These are phyloP conservation scores for Procambarus clarkii DNA, from an alignment of 1,140 invertebrate species.

Conservation along the genomic window DNA sequence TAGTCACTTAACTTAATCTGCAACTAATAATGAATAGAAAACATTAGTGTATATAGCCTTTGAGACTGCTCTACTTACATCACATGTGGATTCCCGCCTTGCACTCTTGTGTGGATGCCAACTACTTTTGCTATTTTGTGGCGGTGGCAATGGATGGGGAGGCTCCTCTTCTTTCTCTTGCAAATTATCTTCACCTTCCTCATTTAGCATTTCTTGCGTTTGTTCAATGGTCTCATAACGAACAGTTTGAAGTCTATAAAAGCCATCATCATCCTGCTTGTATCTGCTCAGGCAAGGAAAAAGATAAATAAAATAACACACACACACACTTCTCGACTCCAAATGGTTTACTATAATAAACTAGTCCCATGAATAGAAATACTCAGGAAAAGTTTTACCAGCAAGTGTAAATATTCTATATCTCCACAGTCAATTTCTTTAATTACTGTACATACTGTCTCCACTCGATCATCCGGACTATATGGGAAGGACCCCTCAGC, in stretches of 20 bases:
- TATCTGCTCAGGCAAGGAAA: constrained; percentile 6
- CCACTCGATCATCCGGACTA: no score
- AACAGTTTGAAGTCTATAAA: constrained; percentile 43
- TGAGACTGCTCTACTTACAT: neutral
- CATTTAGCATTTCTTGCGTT: constrained; percentile 23
- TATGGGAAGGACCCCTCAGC: no score
- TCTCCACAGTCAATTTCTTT: no score
- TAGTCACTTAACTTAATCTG: no score
- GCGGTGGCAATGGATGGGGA: neutral
- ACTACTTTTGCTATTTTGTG: neutral
- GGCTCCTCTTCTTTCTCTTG: constrained; percentile 19
- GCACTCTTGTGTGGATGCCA: neutral
- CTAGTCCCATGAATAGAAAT: no score
- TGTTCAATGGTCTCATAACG: constrained; percentile 45
- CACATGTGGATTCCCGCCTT: neutral
- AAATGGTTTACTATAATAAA: no score
- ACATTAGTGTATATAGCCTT: no score
- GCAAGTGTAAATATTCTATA: no score
- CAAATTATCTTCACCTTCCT: constrained; percentile 5
- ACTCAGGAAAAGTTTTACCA: no score
- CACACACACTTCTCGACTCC: no score
- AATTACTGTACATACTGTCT: no score
- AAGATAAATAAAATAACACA: neutral
- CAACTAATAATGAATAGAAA: no score
- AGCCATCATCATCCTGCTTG: constrained; percentile 51